Conservation (phyloP, 1,140 invertebrate species). For the Zaprionus vittiger region DNA sequence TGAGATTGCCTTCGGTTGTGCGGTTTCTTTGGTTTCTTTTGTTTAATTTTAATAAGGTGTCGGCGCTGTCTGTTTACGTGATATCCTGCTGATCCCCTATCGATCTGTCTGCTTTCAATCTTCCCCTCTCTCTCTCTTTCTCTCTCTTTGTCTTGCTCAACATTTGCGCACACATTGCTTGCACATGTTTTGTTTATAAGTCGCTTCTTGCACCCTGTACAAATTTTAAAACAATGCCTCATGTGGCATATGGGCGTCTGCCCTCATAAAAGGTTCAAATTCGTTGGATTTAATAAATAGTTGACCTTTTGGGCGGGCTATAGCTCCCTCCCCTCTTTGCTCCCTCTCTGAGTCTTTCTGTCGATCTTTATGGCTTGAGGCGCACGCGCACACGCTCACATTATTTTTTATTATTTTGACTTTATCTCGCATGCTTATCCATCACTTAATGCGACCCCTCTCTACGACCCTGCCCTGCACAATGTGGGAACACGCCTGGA, state of each 20-base stretch:
- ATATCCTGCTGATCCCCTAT: constrained; percentile 37
- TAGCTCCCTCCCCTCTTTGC: background rate
- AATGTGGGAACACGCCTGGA: constrained; percentile 62
- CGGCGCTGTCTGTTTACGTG: constrained; percentile 27
- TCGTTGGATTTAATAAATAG: constrained; percentile 60
- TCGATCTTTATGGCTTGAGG: constrained; percentile 20
- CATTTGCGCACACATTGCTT: constrained; percentile 64
- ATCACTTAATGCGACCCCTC: constrained; percentile 41
- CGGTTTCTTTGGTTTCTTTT: background rate
- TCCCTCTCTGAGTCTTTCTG: constrained; percentile 6
- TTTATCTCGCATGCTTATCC: constrained; percentile 66
- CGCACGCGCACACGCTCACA: constrained; percentile 50
- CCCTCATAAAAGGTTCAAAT: constrained; percentile 75
- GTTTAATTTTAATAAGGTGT: constrained; percentile 36
- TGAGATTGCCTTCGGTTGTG: too few species aligned
- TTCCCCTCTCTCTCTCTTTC: background rate
- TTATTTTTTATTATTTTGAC: constrained; percentile 77
- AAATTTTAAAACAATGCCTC: constrained; percentile 53
- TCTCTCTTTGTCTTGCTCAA: constrained; percentile 1
- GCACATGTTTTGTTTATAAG: constrained; percentile 65
- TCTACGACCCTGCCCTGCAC: constrained; percentile 14
- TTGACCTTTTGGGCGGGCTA: constrained; percentile 51
- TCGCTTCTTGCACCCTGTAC: constrained; percentile 6
- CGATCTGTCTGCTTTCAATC: background rate
- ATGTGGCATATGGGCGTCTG: constrained; percentile 56